Evolutionary conservation across 1,140 invertebrate genomes (phyloP), one percentile per base, ranked within the genome.

Genomic region (Heliconius nattereri): DNA sequence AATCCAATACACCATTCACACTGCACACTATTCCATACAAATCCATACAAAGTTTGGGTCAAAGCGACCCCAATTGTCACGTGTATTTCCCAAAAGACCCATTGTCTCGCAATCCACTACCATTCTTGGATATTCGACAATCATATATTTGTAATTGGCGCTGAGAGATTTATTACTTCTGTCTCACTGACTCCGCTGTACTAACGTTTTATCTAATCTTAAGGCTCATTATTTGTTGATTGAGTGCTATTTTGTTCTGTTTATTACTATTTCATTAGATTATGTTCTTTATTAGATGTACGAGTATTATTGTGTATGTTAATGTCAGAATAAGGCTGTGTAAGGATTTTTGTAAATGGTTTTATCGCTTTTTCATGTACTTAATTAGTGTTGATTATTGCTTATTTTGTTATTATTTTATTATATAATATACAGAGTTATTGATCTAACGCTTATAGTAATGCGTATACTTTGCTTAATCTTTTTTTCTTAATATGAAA

Each of bases 131-230:
- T 80, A 84, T 82, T 85, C 80, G 66, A 78, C 82, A 81, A 85
- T 85, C 84, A 85, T 85, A 83, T 75, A 85, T 73, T 78, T 85
- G 82, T 85, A 85, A 85, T 85, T 85, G 84, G 82, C 72, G 82
- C 76, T 84, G 82, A 80, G 82, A 85, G 82, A 85, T 85, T 85
- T 85, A 85, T 83, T 77, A 80, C 45, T 76, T 29, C 66, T 79
- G 82, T 85, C 84, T 82, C 80, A 78, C 77, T 77, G 81, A 85
- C 78, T 85, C 81, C 75, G 78, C 76, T 79, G 66, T 60, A 60
- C 74, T 32, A 77, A 78, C 77, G 82, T 80, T 81, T 85, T 85
- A 85, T 85, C 84, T 85, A 82, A 85, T 85, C 84, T 85, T 73
- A 49, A 40, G 52, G n/a, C 79, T 82, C 84, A 85, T 85, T 85